Evolutionary conservation across 2,113 vertebrate genomes (phyloP).

Genomic region (Megalops atlanticus): DNA sequence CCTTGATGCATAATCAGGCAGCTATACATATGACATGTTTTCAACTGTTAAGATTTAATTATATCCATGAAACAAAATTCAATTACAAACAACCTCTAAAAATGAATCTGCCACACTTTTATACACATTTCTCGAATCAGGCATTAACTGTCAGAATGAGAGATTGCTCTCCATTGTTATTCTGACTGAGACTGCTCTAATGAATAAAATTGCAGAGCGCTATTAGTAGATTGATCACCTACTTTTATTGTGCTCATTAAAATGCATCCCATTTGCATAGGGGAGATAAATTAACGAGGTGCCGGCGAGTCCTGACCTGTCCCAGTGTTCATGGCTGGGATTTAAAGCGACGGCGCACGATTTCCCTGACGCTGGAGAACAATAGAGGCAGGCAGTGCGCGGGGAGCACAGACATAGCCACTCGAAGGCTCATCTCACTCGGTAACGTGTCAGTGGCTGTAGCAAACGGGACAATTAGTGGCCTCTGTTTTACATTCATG

Average conservation of each 20-base stretch:
- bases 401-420: too few relatives aligned
- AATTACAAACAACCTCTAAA: constrained; percentile 41
- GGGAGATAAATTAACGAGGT: constrained; percentile 45
- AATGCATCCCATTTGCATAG: constrained; percentile 38
- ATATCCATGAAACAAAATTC: neutral
- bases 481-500: too few relatives aligned
- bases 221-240: constrained; percentile 61
- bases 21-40: neutral
- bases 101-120: constrained; percentile 50
- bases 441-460: too few relatives aligned
- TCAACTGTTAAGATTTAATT: constrained; percentile 4
- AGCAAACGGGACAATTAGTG: too few relatives aligned
- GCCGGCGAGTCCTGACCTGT: neutral
- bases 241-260: constrained; percentile 63
- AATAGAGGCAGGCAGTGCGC: too few relatives aligned
- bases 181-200: constrained; percentile 66
- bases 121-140: constrained; percentile 56
- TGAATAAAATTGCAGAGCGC: constrained; percentile 62
- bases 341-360: too few relatives aligned
- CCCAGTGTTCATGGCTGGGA: too few relatives aligned
- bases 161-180: constrained; percentile 59
- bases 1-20: too few relatives aligned
- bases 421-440: too few relatives aligned
- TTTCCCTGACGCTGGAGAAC: too few relatives aligned
- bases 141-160: constrained; percentile 65